Percentiles rank a stretch among this genome's conserved stretches.
These are phyloP conservation scores for Willowsia nigromaculata DNA, from an alignment of 2,888 invertebrate genomes.

Conservation along the genomic window DNA sequence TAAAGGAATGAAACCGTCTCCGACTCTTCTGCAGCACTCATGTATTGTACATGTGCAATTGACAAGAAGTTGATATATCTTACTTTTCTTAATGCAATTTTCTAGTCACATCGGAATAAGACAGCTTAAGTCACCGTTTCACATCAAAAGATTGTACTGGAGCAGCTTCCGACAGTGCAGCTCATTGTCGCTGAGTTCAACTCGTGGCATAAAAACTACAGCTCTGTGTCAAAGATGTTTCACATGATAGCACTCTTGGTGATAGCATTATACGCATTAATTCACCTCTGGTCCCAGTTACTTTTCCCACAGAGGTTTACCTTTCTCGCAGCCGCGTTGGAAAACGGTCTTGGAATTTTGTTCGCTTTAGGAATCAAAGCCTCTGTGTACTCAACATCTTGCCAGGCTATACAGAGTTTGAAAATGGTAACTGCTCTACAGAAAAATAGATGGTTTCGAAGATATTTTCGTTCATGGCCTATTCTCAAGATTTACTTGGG, in stretches of 20 bases:
- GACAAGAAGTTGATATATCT: not conserved
- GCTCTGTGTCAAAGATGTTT: not conserved
- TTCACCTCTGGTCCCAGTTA: not conserved
- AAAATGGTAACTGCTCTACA: not conserved
- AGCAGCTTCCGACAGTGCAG: not conserved
- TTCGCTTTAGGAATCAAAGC: not conserved
- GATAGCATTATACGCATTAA: not conserved
- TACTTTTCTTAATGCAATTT: not conserved
- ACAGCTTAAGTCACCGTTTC: not conserved
- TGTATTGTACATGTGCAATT: not conserved
- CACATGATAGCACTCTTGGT: not conserved
- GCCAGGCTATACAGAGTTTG: not conserved
- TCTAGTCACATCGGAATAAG: not conserved
- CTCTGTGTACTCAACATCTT: not conserved
- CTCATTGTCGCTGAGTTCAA: not conserved
- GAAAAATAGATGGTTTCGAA: not conserved
- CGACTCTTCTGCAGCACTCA: too few species aligned
- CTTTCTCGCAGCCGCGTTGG: not conserved
- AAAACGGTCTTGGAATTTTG: not conserved
- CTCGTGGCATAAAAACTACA: not conserved
- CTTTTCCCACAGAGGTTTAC: not conserved
- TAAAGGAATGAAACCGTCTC: not conserved
- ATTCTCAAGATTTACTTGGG: slow-evolving; percentile 6
- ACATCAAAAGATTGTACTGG: not conserved
- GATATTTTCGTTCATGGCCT: not conserved